Base-by-base conservation (phyloP, 1,140 invertebrate genomes). In the Camponotus floridanus region DNA sequence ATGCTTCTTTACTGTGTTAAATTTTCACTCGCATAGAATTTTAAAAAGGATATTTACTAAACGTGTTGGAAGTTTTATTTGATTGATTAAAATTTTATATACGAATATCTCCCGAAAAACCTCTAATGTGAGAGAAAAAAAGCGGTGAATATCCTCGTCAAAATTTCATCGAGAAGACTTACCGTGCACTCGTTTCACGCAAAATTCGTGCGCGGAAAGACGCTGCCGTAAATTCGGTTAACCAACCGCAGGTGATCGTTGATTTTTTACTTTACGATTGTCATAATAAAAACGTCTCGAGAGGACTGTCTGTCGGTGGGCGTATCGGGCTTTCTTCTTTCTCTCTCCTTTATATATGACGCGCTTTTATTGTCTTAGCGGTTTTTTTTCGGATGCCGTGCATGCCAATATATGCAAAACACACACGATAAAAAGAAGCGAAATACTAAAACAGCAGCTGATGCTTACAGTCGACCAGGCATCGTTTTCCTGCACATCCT, bases 261-360 rank as follows among this genome's bases (percentile, higher is more conserved):
- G 74, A 85, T 61, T 65, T 81, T 26, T 81, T 80, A 65, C 39
- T 89, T 90, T 90, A 90, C 88, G 88, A 87, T 89, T 84, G 88
- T 79, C 13, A 36, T 89, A 87, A 89, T 87, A 90, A 89, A 90
- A 90, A 81, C 39, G 74, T 90, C 79, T 73, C 79, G 48, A 45
- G 31, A 42, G 61, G 31, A 73, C 33, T 57, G 57, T 87, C 39
- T 57, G 57, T 87, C 39, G 18, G 68, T 80, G 51, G 42, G 73
- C 70, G 55, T 80, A 39, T 13, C 18, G n/a, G 76, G 6, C 21
- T 73, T 36, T 59, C n/a, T 5, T 55, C 11, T 26, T 3, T 33
- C 15, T 45, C 26, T 42, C 21, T 57, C 26, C 39, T 21, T 4
- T 48, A 48, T 51, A 51, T 51, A 51, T 51, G 48, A 31, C 61